A percentile compares a stretch with the other conserved stretches of the same genome.
phyloP scores from a whole-genome alignment of 2,113 vertebrate genomes.

The Callocephalon fimbriatum region DNA sequence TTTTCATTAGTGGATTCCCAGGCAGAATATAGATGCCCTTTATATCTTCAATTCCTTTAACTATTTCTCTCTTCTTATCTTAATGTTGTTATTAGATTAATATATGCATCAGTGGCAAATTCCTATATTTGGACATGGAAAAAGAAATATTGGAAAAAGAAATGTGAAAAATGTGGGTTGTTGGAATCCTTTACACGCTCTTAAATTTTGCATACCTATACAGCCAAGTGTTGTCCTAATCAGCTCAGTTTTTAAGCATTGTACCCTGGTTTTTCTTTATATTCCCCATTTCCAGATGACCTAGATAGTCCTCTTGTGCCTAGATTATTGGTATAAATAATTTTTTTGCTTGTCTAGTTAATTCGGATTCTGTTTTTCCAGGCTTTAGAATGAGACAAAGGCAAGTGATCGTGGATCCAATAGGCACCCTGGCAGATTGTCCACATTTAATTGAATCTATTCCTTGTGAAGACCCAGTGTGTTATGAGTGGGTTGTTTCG shows the following conservation, averaged over 20 bases:
- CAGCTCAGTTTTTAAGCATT: neutral
- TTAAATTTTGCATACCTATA: neutral
- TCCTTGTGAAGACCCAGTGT: constrained; percentile 89
- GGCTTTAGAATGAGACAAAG: constrained; percentile 89
- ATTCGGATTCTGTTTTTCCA: constrained; percentile 50
- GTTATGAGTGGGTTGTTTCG: constrained; percentile 82
- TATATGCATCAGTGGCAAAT: neutral
- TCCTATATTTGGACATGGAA: neutral
- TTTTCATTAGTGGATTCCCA: neutral
- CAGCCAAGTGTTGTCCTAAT: neutral
- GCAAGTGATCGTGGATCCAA: constrained; percentile 78
- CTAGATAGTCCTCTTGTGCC: fast-evolving
- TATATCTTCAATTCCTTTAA: neutral
- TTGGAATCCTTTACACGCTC: neutral
- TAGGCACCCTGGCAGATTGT: constrained; percentile 73
- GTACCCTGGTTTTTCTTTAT: neutral
- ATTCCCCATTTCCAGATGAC: neutral
- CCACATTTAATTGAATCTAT: constrained; percentile 88
- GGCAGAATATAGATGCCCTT: neutral
- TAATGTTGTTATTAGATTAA: neutral
- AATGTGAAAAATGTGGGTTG: neutral
- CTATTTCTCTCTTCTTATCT: neutral
- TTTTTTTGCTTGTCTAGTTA: neutral
- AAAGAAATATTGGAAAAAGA: neutral
- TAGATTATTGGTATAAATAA: neutral